Base-by-base conservation (phyloP, 2,797 vertebrate genomes). In the Coranthus polyacanthus region DNA sequence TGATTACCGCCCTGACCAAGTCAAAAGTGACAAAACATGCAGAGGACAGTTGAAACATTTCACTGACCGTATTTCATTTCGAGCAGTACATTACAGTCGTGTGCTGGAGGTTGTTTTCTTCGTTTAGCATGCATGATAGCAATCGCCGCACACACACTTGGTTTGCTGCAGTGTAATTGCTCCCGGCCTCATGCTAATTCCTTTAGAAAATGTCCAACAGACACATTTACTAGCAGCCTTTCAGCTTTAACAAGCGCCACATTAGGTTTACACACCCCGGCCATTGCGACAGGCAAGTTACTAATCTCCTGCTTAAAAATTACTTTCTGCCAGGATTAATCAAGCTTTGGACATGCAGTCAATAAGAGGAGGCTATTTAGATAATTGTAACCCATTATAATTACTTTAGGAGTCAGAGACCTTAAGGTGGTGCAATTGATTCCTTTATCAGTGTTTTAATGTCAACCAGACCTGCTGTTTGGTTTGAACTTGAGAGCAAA, bases 321-420 rank as follows among this genome's bases (percentile, higher is more conserved):
- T 63, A 76, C 72, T 80, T 79, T 79, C 75, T 86, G 74, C 75
- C 63, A 42, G 61, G 68, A 85, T 79, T 73, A 80, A 89, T 89
- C 84, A 89, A 71, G 71, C 37, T 11, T 16, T 58, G 74, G 70
- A 68, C 60, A 46, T 0, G 5, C 59, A 59, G 79, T 84, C 86
- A 89, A 87, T 89, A 85, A 71, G 34, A 87, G 76, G 56, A 88
- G 77, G 78, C 74, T 76, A 75, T 88, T 88, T 73, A 89, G 85
- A 88, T 87, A 90, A 86, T 84, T 89, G 65, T 69, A 75, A 82
- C 54, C 74, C 66, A 80, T 88, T 86, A 84, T 75, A 83, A 91
- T 89, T 86, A 79, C 76, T 77, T 88, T 57, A 70, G 61, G 74
- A 85, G 69, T 77, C 67, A 70, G 76, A 56, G 57, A 53, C 62